Evolutionary conservation across 1,140 invertebrate species (phyloP).

Genomic region (Coenobita brevimanus): DNA sequence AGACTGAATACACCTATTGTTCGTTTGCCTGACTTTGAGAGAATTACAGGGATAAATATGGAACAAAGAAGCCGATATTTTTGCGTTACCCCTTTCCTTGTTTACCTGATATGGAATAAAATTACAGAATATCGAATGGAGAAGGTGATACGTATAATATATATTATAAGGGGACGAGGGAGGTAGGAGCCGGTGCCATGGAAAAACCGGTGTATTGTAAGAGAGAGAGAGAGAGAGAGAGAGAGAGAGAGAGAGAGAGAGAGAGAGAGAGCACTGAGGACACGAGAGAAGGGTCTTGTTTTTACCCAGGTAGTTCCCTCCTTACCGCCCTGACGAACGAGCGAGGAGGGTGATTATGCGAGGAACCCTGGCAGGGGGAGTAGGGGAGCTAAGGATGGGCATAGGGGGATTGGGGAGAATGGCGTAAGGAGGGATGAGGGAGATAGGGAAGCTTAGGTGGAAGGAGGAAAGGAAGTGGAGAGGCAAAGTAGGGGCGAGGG

Average conservation of each 20-base stretch:
- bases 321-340: slow-evolving; percentile 30
- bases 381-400: neutral
- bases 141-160: neutral
- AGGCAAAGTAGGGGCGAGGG: neutral
- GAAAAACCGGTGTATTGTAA: no score
- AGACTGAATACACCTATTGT: no score
- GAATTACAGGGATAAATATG: no score
- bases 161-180: neutral
- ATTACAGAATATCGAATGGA: neutral
- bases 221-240: neutral
- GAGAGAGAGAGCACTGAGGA: no score
- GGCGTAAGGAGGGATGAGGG: neutral
- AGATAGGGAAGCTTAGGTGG: neutral
- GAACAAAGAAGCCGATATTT: no score
- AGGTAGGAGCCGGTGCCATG: no score
- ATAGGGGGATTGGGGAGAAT: neutral
- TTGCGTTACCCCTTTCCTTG: no score
- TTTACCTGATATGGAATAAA: no score
- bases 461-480: neutral
- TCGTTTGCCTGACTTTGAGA: no score
- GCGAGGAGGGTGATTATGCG: slow-evolving; percentile 33
- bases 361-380: neutral
- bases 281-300: neutral
- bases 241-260: neutral
- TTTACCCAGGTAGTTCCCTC: slow-evolving; percentile 18